A percentile compares a stretch with the other conserved stretches of the same genome.
Conservation (phyloP, 2,113 vertebrate genomes). For the Siphamia tubifer region DNA sequence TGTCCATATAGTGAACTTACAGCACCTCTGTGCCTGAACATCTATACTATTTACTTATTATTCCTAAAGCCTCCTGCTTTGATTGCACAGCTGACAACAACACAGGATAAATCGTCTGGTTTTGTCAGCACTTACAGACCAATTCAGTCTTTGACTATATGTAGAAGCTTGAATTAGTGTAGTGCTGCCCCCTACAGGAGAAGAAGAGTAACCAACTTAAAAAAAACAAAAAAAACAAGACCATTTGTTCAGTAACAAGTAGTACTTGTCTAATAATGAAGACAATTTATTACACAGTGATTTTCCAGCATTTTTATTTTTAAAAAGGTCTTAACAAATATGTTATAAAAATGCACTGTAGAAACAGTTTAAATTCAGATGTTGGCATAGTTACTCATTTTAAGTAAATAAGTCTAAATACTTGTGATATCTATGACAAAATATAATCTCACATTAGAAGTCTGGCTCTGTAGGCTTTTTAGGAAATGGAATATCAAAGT, state of each 20-base stretch:
- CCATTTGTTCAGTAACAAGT: neutral
- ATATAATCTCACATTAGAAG: neutral
- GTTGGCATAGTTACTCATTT: neutral
- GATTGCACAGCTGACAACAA: neutral
- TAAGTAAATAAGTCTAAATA: neutral
- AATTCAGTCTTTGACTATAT: neutral
- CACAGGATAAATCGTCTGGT: neutral
- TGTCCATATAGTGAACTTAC: too few relatives aligned
- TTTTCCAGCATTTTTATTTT: neutral
- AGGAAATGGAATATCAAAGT: neutral
- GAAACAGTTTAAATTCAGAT: slow-evolving; percentile 4
- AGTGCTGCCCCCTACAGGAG: slow-evolving; percentile 46
- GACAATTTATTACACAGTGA: neutral
- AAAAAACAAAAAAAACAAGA: neutral
- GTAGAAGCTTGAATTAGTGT: neutral
- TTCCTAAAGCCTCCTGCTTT: neutral
- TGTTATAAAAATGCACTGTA: neutral
- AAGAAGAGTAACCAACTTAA: neutral
- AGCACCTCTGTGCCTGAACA: neutral
- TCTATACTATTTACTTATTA: neutral
- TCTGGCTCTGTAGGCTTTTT: neutral
- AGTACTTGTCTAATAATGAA: neutral
- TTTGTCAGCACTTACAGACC: neutral
- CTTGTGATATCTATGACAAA: neutral
- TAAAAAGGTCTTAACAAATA: neutral